These are phyloP conservation scores for Euura lappo DNA, from an alignment of 1,140 invertebrate genomes.

Conservation along the genomic window DNA sequence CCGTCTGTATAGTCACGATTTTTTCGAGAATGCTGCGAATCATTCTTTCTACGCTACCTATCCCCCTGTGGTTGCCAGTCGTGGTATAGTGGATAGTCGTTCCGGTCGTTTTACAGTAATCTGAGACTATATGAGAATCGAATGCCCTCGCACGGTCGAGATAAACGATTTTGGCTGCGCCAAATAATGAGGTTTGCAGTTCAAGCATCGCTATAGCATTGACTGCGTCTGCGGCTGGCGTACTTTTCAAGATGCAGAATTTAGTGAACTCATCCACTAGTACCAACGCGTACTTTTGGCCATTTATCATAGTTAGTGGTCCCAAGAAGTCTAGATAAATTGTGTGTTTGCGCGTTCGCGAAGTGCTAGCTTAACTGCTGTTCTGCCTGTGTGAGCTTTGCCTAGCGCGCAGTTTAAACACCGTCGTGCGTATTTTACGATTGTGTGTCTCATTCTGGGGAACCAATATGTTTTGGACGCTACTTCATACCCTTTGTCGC, in stretches of 20 bases:
- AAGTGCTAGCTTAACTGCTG: constrained; percentile 26
- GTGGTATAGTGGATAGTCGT: neutral
- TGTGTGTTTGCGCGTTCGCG: neutral
- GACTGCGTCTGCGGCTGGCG: constrained; percentile 17
- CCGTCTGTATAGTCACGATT: neutral
- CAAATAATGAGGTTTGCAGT: constrained; percentile 16
- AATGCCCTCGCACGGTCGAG: constrained; percentile 1
- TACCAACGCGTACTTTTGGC: constrained; percentile 16
- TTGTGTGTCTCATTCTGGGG: constrained; percentile 30
- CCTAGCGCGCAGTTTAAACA: constrained; percentile 35
- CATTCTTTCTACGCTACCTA: neutral
- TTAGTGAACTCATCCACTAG: constrained; percentile 21
- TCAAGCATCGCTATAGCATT: constrained; percentile 21
- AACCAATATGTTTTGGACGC: constrained; percentile 28
- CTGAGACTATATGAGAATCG: neutral
- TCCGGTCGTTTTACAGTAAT: neutral
- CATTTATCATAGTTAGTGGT: neutral
- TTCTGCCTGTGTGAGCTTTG: constrained; percentile 25
- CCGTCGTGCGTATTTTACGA: constrained; percentile 33
- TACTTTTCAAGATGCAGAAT: constrained; percentile 23
- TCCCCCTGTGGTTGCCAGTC: neutral
- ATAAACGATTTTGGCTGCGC: neutral
- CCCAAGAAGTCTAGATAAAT: constrained; percentile 6
- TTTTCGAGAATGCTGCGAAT: neutral
- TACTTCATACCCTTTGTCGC: neutral